These are phyloP conservation scores for Brachypalpus laphriformis DNA, from an alignment of 2,888 invertebrate genomes.

Conservation along the genomic window DNA sequence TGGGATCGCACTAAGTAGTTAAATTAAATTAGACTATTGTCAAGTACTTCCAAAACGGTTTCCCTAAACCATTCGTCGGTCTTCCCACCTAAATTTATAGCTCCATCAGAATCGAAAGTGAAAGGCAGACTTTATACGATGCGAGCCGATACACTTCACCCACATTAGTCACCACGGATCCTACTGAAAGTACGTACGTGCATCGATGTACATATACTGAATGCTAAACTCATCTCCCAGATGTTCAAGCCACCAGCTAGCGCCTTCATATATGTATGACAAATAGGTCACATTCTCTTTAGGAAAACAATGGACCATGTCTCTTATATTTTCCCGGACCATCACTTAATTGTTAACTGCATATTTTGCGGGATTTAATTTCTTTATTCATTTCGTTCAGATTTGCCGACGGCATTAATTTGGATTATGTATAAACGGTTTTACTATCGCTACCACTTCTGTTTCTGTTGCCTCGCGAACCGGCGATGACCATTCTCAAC, in stretches of 20 bases:
- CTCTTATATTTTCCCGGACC: neutral
- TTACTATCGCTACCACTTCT: slow-evolving; percentile 19
- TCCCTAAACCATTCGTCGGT: too few relatives aligned
- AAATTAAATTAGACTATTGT: slow-evolving; percentile 2
- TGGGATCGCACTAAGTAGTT: neutral
- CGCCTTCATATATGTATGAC: neutral
- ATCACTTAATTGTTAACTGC: slow-evolving; percentile 32
- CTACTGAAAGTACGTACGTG: neutral
- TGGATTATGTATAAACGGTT: slow-evolving; percentile 34
- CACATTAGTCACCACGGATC: neutral
- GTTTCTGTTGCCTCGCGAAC: neutral
- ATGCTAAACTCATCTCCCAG: neutral
- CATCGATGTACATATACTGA: neutral
- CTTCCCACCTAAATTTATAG: neutral
- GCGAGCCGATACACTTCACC: neutral
- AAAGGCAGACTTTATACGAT: neutral
- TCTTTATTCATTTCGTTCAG: slow-evolving; percentile 19
- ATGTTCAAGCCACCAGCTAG: neutral
- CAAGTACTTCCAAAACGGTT: neutral
- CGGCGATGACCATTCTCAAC: neutral
- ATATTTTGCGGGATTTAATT: slow-evolving; percentile 32
- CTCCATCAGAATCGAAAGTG: slow-evolving; percentile 13
- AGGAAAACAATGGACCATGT: slow-evolving; percentile 26
- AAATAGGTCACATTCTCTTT: slow-evolving; percentile 23
- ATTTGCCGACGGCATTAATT: slow-evolving; percentile 43